Evolutionary conservation across 2,113 vertebrate species (phyloP).

Genomic region (Lonchura striata): DNA sequence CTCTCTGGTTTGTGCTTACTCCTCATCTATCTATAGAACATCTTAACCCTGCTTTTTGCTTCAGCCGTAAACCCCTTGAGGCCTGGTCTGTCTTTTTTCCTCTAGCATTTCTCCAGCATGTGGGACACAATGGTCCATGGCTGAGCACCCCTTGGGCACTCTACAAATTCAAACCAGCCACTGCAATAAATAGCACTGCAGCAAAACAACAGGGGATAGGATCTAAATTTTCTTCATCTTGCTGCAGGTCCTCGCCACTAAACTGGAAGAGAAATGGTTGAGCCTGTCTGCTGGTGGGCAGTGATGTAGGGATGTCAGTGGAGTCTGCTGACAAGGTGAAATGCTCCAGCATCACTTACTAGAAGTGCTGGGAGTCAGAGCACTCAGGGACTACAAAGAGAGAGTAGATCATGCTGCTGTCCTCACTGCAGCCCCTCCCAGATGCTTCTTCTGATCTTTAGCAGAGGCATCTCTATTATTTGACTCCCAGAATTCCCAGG

Average conservation of each 20-base stretch:
- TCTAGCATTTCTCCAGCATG: not conserved
- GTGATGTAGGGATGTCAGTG: not conserved
- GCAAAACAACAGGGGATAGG: not conserved
- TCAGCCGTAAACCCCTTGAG: not conserved
- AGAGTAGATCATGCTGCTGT: constrained; percentile 25
- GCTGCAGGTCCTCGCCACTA: not conserved
- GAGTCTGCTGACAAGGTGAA: constrained; percentile 48
- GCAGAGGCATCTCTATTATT: constrained; percentile 30
- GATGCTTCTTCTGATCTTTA: constrained; percentile 52
- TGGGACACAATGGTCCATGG: not conserved
- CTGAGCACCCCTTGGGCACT: not conserved
- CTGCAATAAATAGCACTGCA: not conserved
- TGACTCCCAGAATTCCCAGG: constrained; percentile 41
- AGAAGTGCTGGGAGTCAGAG: constrained; percentile 34
- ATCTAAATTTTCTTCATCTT: not conserved
- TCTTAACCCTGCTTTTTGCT: not conserved
- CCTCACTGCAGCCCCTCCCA: constrained; percentile 34
- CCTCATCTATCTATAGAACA: not conserved
- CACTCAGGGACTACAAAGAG: constrained; percentile 28
- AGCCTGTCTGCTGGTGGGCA: not conserved
- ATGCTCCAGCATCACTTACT: constrained; percentile 48
- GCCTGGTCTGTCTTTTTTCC: not conserved
- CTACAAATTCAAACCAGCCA: not conserved
- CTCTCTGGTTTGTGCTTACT: not conserved
- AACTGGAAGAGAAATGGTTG: not conserved